Percentiles rank a stretch among this genome's conserved stretches.
These are phyloP conservation scores for Vireo griseus DNA, from an alignment of 2,797 vertebrate species.

Conservation along the genomic window DNA sequence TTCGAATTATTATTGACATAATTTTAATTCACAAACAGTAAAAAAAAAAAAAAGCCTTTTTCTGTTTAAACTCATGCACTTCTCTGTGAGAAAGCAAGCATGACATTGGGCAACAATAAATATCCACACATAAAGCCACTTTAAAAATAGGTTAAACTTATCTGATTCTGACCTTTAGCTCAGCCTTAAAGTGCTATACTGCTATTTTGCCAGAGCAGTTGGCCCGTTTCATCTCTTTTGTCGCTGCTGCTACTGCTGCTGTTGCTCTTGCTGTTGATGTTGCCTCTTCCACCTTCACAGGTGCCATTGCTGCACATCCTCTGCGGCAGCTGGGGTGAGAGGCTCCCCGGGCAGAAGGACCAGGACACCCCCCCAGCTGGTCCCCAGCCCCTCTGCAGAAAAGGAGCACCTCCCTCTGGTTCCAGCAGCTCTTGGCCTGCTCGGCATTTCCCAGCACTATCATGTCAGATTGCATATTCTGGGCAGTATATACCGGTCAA, in stretches of 20 bases:
- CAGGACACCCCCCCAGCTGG: neutral
- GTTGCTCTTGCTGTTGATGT: neutral
- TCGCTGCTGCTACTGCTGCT: neutral
- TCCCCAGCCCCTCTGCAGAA: neutral
- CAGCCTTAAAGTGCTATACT: neutral
- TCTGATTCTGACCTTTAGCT: neutral
- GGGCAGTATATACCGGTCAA: neutral
- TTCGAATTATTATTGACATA: neutral
- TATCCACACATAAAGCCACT: neutral
- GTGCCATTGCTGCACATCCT: neutral
- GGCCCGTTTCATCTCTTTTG: neutral
- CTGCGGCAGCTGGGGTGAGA: neutral
- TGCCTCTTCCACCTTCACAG: neutral
- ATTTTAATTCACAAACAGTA: neutral
- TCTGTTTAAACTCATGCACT: neutral
- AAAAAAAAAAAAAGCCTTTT: neutral
- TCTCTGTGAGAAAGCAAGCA: neutral
- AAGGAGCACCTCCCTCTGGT: neutral
- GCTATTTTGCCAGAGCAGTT: neutral
- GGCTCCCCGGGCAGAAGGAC: fast-evolving
- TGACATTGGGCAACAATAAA: neutral
- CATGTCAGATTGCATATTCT: neutral
- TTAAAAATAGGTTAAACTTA: neutral
- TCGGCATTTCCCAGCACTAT: neutral
- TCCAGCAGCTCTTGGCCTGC: neutral